Percentiles rank a stretch among this genome's conserved stretches.
Conservation (phyloP, 2,797 vertebrate species). For the Scarus forsteni region DNA sequence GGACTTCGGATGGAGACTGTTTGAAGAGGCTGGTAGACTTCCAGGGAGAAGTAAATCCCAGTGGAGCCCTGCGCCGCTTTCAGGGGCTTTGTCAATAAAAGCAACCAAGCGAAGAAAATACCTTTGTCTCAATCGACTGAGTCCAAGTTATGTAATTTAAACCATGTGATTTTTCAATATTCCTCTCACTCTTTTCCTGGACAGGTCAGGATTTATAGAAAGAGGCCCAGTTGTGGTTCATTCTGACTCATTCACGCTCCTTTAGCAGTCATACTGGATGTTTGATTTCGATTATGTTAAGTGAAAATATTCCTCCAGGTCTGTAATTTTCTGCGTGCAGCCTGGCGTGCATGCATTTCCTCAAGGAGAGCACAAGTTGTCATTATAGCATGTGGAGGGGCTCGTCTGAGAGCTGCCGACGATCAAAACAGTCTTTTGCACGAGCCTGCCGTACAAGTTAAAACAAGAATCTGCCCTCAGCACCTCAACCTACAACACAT, state of each 20-base stretch:
- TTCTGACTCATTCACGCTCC: constrained; percentile 25
- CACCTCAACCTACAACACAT: constrained; percentile 34
- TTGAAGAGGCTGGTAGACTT: constrained; percentile 39
- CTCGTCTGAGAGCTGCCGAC: constrained; percentile 58
- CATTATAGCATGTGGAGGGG: constrained; percentile 76
- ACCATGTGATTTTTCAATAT: constrained; percentile 34
- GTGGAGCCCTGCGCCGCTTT: constrained; percentile 29
- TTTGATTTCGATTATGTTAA: constrained; percentile 42
- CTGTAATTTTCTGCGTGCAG: constrained; percentile 69
- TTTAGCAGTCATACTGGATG: constrained; percentile 4
- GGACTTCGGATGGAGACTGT: constrained; percentile 15
- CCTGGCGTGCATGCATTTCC: constrained; percentile 65
- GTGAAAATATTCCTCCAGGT: constrained; percentile 61
- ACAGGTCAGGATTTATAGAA: constrained; percentile 7
- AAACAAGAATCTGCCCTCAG: constrained; percentile 74
- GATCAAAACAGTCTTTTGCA: constrained; percentile 80
- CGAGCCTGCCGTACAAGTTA: constrained; percentile 72
- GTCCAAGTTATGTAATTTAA: constrained; percentile 43
- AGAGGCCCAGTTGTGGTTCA: neutral
- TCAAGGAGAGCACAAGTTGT: constrained; percentile 75
- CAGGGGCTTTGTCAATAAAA: constrained; percentile 52
- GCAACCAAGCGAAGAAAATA: constrained; percentile 45
- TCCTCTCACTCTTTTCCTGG: neutral
- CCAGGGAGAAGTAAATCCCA: constrained; percentile 48
- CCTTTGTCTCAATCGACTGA: constrained; percentile 38